Percentiles rank a stretch among this genome's conserved stretches.
Evolutionary conservation across 2,113 vertebrate genomes (phyloP).

Genomic region (Haplotaxodon microlepis): DNA sequence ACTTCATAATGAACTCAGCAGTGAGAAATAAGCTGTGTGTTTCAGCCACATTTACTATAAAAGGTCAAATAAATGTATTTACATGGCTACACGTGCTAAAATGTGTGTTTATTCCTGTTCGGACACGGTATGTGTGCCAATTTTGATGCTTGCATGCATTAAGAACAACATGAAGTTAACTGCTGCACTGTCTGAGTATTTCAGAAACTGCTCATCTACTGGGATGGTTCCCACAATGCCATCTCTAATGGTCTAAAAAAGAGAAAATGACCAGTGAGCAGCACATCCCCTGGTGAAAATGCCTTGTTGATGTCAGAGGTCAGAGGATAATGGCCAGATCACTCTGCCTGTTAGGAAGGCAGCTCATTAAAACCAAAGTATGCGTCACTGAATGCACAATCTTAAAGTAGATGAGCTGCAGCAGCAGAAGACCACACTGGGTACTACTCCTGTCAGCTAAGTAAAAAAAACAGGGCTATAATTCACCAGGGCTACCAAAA

Average conservation of each 20-base stretch:
- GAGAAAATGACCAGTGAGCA: neutral
- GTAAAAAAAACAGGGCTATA: neutral
- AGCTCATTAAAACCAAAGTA: neutral
- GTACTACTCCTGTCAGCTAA: rapidly evolving
- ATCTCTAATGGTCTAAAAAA: neutral
- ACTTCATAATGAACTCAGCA: neutral
- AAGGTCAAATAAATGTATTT: rapidly evolving
- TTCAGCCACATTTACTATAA: neutral
- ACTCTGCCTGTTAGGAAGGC: neutral
- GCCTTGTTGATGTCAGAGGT: neutral
- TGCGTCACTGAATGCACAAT: neutral
- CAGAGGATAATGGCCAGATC: neutral
- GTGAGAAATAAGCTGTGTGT: neutral
- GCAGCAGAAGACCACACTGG: neutral
- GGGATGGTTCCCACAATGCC: neutral
- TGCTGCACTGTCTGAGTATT: neutral
- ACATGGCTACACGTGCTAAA: neutral
- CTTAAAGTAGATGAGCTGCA: neutral
- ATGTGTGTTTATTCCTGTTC: neutral
- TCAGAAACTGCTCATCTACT: neutral
- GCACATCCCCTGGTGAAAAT: neutral
- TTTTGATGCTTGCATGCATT: neutral
- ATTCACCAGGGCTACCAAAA: neutral
- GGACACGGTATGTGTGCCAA: neutral
- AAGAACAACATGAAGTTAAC: neutral